These are phyloP conservation scores for Lamproptera curius DNA, from an alignment of 2,888 invertebrate genomes.

Conservation along the genomic window DNA sequence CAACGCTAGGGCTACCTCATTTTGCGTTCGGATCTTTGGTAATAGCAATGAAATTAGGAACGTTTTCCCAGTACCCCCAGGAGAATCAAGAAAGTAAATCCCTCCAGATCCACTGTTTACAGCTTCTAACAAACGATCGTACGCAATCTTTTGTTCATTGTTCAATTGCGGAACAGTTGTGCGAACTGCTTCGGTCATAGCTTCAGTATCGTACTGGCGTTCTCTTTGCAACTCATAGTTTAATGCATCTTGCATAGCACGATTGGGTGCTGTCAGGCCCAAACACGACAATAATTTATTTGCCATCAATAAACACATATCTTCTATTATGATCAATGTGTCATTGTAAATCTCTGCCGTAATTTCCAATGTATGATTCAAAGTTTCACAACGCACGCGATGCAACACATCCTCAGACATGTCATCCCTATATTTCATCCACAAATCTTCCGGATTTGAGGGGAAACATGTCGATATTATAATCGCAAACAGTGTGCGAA, in stretches of 20 bases:
- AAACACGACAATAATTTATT: slow-evolving; percentile 32
- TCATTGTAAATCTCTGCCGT: slow-evolving; percentile 29
- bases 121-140: slow-evolving; percentile 31
- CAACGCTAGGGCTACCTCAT: slow-evolving; percentile 30
- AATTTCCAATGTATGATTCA: slow-evolving; percentile 26
- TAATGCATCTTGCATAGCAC: too few species aligned
- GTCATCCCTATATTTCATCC: slow-evolving; percentile 27
- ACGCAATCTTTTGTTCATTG: slow-evolving; percentile 32
- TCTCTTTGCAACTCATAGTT: too few species aligned
- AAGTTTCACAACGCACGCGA: slow-evolving; percentile 24
- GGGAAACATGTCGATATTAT: too few species aligned
- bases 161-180: too few species aligned
- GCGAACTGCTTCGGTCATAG: too few species aligned
- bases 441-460: too few species aligned
- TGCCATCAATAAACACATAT: too few species aligned
- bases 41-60: slow-evolving; percentile 31
- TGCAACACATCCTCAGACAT: too few species aligned
- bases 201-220: slow-evolving; percentile 28
- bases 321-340: too few species aligned
- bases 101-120: slow-evolving; percentile 30
- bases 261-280: slow-evolving; percentile 25
- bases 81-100: slow-evolving; percentile 30
- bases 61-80: slow-evolving; percentile 29
- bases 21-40: slow-evolving; percentile 29
- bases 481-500: slow-evolving; percentile 20